Conservation (phyloP, 1,140 invertebrate species). For the Diorhabda sublineata region DNA sequence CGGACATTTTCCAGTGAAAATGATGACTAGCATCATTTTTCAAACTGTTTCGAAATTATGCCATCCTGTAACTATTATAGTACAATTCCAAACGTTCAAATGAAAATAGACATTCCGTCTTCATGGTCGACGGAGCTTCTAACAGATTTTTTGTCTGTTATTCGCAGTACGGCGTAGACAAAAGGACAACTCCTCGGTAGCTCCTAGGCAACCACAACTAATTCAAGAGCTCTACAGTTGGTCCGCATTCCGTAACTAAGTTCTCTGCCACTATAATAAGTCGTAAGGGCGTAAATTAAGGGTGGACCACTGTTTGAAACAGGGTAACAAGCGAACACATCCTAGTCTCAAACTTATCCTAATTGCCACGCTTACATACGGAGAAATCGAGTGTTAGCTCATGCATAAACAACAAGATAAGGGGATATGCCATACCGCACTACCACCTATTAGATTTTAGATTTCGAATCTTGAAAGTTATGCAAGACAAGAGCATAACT, state of each 20-base stretch:
- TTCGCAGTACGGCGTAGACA: neutral
- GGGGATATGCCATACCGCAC: conserved; percentile 27
- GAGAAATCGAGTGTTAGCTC: conserved; percentile 37
- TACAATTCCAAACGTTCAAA: neutral
- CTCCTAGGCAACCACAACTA: conserved; percentile 1
- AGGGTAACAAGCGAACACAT: conserved; percentile 25
- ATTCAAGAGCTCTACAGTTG: neutral
- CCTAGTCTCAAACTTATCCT: conserved; percentile 22
- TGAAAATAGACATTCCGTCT: neutral
- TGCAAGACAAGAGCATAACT: no score
- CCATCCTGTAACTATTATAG: no score
- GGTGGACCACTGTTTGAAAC: conserved; percentile 25
- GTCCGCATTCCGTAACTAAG: conserved; percentile 10
- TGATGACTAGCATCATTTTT: no score
- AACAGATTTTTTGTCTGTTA: neutral
- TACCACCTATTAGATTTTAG: conserved; percentile 5
- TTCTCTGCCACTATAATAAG: conserved; percentile 18
- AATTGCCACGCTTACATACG: conserved; percentile 40
- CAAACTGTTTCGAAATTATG: no score
- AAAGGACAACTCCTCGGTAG: neutral
- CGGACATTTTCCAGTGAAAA: no score
- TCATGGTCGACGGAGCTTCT: neutral
- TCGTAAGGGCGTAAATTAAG: conserved; percentile 23
- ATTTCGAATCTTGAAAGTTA: no score
- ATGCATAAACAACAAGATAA: conserved; percentile 45